Evolutionary conservation across 1,140 invertebrate species (phyloP).

Genomic region (Panagrolaimus sp.): DNA sequence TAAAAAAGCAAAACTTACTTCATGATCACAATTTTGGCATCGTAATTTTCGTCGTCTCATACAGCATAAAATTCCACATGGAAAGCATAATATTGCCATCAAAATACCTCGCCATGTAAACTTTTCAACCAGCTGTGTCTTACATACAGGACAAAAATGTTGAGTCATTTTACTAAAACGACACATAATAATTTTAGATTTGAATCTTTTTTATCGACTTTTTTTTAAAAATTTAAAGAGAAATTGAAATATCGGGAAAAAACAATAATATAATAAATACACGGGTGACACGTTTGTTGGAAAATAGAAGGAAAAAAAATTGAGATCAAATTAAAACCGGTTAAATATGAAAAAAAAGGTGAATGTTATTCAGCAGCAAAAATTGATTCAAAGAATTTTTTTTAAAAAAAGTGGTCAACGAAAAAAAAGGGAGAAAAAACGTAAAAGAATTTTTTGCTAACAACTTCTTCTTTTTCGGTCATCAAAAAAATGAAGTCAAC

Average conservation of each 20-base stretch:
- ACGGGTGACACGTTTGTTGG: neutral
- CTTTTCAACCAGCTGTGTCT: conserved; percentile 23
- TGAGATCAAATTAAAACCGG: too few relatives aligned
- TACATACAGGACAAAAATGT: conserved; percentile 24
- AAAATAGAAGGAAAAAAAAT: neutral
- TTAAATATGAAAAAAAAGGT: too few relatives aligned
- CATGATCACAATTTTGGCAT: conserved; percentile 37
- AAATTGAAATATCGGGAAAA: conserved; percentile 9
- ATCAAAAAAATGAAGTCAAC: too few relatives aligned
- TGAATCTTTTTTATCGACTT: neutral
- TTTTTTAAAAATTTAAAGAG: neutral
- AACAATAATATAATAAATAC: neutral
- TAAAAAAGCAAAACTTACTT: conserved; percentile 30
- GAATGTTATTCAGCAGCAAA: too few relatives aligned
- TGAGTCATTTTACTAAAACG: neutral
- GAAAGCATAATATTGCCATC: conserved; percentile 50
- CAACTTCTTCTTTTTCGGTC: too few relatives aligned
- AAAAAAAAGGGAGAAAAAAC: too few relatives aligned
- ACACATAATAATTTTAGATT: neutral
- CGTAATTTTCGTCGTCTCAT: conserved; percentile 26
- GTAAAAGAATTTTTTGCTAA: too few relatives aligned
- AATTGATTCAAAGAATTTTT: too few relatives aligned
- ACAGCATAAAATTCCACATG: conserved; percentile 51
- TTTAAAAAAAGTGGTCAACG: too few relatives aligned
- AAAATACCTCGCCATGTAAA: conserved; percentile 47